Evolutionary conservation across 2,888 invertebrate genomes (phyloP).

Genomic region (Rhogogaster chlorosoma): DNA sequence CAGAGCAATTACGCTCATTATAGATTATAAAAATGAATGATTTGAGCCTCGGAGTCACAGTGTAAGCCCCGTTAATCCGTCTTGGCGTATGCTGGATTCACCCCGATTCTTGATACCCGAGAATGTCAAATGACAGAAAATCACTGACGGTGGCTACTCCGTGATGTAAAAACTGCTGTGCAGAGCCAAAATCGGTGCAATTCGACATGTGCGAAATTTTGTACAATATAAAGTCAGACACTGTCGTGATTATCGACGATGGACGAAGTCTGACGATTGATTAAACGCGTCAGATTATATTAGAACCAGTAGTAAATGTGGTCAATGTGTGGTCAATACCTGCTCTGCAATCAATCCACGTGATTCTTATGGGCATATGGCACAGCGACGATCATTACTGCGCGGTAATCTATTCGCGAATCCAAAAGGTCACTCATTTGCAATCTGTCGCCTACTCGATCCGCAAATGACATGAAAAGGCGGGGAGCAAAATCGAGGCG

Average conservation of each 20-base stretch:
- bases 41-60: background rate
- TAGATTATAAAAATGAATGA: background rate
- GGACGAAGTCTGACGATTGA: background rate
- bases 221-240: background rate
- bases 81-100: background rate
- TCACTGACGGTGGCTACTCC: background rate
- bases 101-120: background rate
- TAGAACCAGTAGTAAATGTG: background rate
- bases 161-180: background rate
- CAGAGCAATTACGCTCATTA: background rate
- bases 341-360: background rate
- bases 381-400: background rate
- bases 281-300: background rate
- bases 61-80: background rate
- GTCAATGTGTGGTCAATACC: background rate
- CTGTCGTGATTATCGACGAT: background rate
- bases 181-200: background rate
- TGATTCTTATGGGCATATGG: background rate
- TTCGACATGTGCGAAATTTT: background rate
- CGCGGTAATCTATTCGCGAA: background rate
- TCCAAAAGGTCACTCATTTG: constrained; percentile 69
- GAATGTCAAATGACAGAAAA: constrained; percentile 4
- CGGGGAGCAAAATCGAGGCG: background rate
- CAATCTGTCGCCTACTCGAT: constrained; percentile 58
- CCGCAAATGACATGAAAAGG: background rate